These are phyloP conservation scores for Eilema griseolum DNA, from an alignment of 2,888 invertebrate genomes.

Conservation along the genomic window DNA sequence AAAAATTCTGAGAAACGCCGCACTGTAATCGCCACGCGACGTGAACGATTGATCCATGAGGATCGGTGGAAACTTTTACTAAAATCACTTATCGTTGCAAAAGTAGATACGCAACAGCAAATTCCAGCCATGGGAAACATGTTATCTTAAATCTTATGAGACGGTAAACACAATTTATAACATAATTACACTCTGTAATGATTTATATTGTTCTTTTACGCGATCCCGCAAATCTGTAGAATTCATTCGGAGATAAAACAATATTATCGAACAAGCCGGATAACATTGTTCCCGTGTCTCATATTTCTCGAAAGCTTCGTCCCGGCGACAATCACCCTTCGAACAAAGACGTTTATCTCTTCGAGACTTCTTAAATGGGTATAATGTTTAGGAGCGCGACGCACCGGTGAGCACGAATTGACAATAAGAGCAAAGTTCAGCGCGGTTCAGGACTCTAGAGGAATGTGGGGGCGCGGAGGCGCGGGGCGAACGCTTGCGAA, in stretches of 20 bases:
- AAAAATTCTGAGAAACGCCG: constrained; percentile 47
- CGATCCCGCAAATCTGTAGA: constrained; percentile 36
- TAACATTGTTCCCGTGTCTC: constrained; percentile 52
- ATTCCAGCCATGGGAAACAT: constrained; percentile 29
- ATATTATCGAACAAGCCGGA: constrained; percentile 49
- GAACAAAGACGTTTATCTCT: constrained; percentile 69
- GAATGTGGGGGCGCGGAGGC: constrained; percentile 80
- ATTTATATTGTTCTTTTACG: constrained; percentile 47
- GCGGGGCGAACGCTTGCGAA: constrained; percentile 67
- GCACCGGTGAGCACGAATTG: constrained; percentile 83
- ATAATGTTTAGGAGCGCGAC: constrained; percentile 74
- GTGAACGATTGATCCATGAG: constrained; percentile 46
- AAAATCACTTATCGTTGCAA: constrained; percentile 45
- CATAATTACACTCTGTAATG: constrained; percentile 42
- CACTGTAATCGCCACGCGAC: constrained; percentile 40
- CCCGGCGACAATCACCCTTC: constrained; percentile 62
- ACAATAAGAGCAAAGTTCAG: constrained; percentile 87
- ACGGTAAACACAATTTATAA: constrained; percentile 48
- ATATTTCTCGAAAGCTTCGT: constrained; percentile 59
- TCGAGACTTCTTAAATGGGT: constrained; percentile 69
- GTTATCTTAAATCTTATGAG: constrained; percentile 40
- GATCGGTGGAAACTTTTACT: constrained; percentile 47
- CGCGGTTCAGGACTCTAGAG: constrained; percentile 82
- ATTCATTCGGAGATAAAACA: constrained; percentile 42
- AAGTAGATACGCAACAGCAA: constrained; percentile 23